Evolutionary conservation across 2,113 vertebrate species (phyloP), one percentile per base, ranked within the genome.

Genomic region (Silurus meridionalis): DNA sequence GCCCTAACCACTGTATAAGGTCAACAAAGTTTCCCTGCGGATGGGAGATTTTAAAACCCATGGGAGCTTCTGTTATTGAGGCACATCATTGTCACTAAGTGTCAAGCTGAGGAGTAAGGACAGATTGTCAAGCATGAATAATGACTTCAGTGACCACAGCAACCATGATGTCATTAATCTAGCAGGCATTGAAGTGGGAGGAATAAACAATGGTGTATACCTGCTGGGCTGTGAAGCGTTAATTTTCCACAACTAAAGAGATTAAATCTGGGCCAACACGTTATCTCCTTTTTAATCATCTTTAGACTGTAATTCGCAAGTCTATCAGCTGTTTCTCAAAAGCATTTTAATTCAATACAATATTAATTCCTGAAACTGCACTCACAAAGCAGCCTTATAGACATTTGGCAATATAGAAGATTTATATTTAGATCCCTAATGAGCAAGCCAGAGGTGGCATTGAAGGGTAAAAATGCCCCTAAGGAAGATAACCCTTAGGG

Each of bases 91-190:
- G 17, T 55, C 37, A 21, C 57, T 28, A 19, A 28, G 25, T 25
- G 17, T 11, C 8, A 55, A 25, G 69, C 72, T 50, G 28, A 63
- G 67, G 52, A 17, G 55, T 55, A 37, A 82, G 13, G 81, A 37
- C 1, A 15, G 82, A 19, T 80, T 80, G 85, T 74, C 63, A 88
- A 81, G 64, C 80, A 74, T 80, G 46, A 74, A 60, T 58, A 88
- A 86, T 61, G 58, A 63, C 80, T 67, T 46, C 46, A 67, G 55
- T 80, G 84, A 80, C 80, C 64, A 25, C 52, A 60, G 55, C 55
- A 58, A 61, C n/a, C 77, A 69, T 23, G n/a, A 37, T 78, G 81
- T 57, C 81, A 86, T 86, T 80, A 58, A 86, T 86, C 80, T 72
- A 46, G 55, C 57, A 46, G 48, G 13, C 5, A 7, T 57, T 37